phyloP scores from a whole-genome alignment of 2,888 invertebrate species.

The Scaeva pyrastri region DNA sequence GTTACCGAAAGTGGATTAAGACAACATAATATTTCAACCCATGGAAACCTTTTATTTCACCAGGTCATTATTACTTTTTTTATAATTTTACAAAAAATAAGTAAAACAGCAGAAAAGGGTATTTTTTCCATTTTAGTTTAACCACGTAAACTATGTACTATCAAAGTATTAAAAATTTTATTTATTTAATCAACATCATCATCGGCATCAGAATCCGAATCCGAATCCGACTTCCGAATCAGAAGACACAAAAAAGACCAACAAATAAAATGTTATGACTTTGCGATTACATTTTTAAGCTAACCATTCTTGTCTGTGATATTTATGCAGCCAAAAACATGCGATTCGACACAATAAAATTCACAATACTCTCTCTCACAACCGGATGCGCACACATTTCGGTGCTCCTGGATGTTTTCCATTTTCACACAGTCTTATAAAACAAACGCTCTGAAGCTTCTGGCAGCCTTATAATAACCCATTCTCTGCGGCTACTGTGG shows the following conservation, averaged over 20 bases:
- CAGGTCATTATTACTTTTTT: too few species aligned
- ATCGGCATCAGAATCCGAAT: neutral
- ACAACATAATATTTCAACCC: too few species aligned
- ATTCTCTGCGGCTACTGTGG: slow-evolving; percentile 12
- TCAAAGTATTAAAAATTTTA: slow-evolving; percentile 3
- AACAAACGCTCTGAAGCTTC: neutral
- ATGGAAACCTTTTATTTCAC: too few species aligned
- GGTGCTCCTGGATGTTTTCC: neutral
- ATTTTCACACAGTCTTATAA: neutral
- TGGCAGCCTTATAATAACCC: neutral
- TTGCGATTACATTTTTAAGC: slow-evolving; percentile 34
- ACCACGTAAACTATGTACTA: neutral
- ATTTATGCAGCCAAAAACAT: slow-evolving; percentile 39
- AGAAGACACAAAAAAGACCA: neutral
- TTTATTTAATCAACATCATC: neutral
- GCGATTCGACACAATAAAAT: slow-evolving; percentile 44
- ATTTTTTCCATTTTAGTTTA: too few species aligned
- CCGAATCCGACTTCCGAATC: neutral
- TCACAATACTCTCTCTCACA: too few species aligned
- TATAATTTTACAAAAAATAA: too few species aligned
- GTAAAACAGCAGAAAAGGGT: too few species aligned
- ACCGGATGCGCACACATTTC: neutral
- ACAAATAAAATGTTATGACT: slow-evolving; percentile 10
- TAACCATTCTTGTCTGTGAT: slow-evolving; percentile 32
- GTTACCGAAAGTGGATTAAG: too few species aligned